Conservation (phyloP, 1,140 invertebrate species). For the Orussus abietinus region DNA sequence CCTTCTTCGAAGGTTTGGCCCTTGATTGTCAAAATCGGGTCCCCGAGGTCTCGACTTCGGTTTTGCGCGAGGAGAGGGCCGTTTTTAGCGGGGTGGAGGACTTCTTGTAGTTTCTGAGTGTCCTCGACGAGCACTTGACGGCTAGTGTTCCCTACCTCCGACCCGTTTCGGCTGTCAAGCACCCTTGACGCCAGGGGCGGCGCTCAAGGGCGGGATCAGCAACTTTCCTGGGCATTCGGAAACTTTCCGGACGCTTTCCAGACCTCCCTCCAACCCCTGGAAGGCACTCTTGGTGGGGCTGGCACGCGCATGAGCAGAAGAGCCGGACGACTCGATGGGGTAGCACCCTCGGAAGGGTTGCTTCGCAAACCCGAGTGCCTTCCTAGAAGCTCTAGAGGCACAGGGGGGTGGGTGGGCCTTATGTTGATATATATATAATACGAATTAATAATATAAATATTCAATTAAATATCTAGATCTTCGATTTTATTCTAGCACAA, state of each 20-base stretch:
- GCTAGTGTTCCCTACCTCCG: conserved; percentile 48
- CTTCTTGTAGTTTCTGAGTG: conserved; percentile 45
- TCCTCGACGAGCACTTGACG: conserved; percentile 53
- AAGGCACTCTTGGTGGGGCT: conserved; percentile 1
- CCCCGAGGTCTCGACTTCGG: no score
- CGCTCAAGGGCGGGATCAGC: conserved; percentile 31
- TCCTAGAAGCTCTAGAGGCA: no score
- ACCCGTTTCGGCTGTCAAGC: conserved; percentile 38
- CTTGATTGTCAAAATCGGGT: no score
- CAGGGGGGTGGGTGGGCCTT: no score
- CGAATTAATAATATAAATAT: no score
- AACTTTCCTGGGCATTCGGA: conserved; percentile 26
- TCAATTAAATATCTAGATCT: no score
- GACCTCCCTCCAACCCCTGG: not conserved
- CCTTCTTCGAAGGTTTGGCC: no score
- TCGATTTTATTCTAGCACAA: no score
- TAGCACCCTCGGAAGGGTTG: conserved; percentile 2
- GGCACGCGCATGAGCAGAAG: no score
- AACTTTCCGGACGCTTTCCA: conserved; percentile 14
- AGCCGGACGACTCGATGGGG: not conserved
- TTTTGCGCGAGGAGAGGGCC: not conserved
- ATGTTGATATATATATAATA: no score
- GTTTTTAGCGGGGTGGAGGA: conserved; percentile 18
- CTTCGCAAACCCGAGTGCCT: no score
- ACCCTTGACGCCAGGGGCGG: conserved; percentile 33